phyloP scores from a whole-genome alignment of 2,888 invertebrate species.

The Sericinus montela region DNA sequence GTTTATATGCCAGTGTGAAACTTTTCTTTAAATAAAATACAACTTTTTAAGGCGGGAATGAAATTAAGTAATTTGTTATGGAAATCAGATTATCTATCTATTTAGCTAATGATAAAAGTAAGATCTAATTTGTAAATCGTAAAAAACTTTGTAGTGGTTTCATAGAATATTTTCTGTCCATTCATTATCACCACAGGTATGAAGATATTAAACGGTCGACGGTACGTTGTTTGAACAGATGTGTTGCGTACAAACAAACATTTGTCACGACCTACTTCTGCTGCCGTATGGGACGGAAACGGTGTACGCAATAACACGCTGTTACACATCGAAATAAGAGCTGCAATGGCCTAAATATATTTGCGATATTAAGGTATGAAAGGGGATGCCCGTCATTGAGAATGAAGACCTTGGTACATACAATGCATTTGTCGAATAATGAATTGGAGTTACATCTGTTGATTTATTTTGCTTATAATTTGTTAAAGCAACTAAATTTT shows the following conservation, averaged over 20 bases:
- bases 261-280: slow-evolving; percentile 20
- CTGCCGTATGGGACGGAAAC: background rate
- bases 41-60: too few relatives aligned
- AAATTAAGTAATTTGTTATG: too few relatives aligned
- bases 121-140: too few relatives aligned
- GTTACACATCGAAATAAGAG: background rate
- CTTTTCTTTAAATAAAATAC: too few relatives aligned
- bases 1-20: background rate
- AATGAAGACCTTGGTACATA: slow-evolving; percentile 8
- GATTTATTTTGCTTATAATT: too few relatives aligned
- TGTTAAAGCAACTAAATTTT: too few relatives aligned
- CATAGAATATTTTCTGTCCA: background rate
- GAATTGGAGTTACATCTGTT: background rate
- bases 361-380: background rate
- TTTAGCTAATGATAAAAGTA: too few relatives aligned
- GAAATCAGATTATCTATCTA: too few relatives aligned
- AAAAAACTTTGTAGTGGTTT: too few relatives aligned
- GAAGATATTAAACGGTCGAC: slow-evolving; percentile 9
- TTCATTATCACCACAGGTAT: slow-evolving; percentile 2
- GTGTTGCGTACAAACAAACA: slow-evolving; percentile 20
- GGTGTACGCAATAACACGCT: background rate
- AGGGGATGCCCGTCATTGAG: background rate
- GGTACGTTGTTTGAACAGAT: slow-evolving; percentile 23
- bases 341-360: background rate
- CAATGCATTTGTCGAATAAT: background rate